Evolutionary conservation across 1,140 invertebrate species (phyloP).

Genomic region (Diorhabda sublineata): DNA sequence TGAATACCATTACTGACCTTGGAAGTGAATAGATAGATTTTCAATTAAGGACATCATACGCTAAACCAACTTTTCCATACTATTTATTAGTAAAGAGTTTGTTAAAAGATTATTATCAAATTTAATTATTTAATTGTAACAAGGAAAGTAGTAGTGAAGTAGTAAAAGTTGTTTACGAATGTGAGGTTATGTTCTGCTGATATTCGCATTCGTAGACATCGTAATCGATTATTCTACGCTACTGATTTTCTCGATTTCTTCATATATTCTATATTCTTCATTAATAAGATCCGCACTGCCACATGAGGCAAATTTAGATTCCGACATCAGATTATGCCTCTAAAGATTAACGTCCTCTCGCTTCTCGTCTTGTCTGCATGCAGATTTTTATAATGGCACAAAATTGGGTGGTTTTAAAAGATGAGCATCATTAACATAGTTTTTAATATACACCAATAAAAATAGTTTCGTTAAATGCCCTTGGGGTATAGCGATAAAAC

Average conservation of each 20-base stretch:
- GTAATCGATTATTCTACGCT: no score
- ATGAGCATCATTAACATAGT: slow-evolving; percentile 3
- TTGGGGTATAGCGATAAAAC: neutral
- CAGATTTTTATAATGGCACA: slow-evolving; percentile 17
- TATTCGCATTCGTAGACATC: no score
- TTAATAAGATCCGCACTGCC: slow-evolving; percentile 26
- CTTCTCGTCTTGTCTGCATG: slow-evolving; percentile 17
- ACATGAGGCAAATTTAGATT: slow-evolving; percentile 14
- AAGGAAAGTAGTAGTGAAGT: no score
- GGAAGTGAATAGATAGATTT: no score
- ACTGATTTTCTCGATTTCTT: neutral
- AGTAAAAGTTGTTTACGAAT: no score
- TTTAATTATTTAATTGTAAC: no score
- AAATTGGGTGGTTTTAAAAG: slow-evolving; percentile 17
- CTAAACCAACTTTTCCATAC: no score
- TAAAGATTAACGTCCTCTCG: slow-evolving; percentile 17
- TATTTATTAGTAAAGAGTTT: no score
- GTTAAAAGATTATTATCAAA: no score
- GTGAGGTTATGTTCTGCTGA: no score
- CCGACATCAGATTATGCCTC: slow-evolving; percentile 14
- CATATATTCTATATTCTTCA: slow-evolving; percentile 31
- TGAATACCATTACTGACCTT: no score
- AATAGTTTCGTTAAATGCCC: neutral
- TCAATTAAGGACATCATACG: no score
- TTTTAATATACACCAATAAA: neutral